phyloP scores from a whole-genome alignment of 2,888 invertebrate genomes.

The Eristalis arbustorum region DNA sequence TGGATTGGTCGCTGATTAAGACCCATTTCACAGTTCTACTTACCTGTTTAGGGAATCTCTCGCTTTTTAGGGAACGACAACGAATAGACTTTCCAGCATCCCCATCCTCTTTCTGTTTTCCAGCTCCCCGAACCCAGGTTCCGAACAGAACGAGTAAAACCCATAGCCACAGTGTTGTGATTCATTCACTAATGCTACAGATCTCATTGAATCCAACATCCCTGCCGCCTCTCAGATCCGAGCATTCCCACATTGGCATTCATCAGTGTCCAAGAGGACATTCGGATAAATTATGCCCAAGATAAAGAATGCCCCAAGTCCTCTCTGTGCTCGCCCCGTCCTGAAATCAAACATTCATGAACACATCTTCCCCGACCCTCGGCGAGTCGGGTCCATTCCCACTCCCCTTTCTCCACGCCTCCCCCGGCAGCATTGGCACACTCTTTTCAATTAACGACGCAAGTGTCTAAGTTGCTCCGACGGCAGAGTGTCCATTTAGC shows the following conservation, averaged over 20 bases:
- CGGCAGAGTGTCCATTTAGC: background rate
- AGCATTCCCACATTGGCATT: background rate
- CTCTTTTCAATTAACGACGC: background rate
- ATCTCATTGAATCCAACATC: background rate
- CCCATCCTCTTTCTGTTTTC: too few species aligned
- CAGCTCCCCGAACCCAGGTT: too few species aligned
- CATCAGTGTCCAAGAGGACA: background rate
- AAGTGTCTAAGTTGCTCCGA: background rate
- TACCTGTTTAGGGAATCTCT: too few species aligned
- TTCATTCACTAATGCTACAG: background rate
- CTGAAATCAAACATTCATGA: conserved; percentile 1
- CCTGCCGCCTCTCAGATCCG: background rate
- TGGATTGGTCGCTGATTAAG: too few species aligned
- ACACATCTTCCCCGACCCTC: background rate
- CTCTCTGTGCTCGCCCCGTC: background rate
- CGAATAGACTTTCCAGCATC: too few species aligned
- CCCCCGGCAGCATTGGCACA: too few species aligned
- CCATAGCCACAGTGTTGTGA: background rate
- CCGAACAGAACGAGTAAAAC: background rate
- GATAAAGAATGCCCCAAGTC: background rate
- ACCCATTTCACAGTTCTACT: too few species aligned
- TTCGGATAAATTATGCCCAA: conserved; percentile 5
- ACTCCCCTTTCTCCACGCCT: background rate
- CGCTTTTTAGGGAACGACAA: too few species aligned
- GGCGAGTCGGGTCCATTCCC: background rate